These are phyloP conservation scores for Dicaeum eximium DNA, from an alignment of 2,113 vertebrate genomes.

Conservation along the genomic window DNA sequence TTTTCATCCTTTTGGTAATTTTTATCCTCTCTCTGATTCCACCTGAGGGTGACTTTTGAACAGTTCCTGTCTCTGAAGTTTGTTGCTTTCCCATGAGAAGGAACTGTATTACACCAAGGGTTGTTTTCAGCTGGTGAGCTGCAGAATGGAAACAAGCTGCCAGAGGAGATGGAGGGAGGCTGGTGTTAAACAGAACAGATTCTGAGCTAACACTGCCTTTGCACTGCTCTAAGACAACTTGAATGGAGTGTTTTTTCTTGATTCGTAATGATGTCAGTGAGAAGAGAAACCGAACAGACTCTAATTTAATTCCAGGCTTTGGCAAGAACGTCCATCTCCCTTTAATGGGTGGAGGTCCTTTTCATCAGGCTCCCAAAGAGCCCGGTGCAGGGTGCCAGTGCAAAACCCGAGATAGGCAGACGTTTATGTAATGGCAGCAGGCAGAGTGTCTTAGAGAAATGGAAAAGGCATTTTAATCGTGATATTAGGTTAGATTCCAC, in stretches of 20 bases:
- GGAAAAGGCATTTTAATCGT: constrained; percentile 60
- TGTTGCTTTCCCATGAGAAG: background rate
- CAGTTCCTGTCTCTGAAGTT: background rate
- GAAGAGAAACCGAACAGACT: background rate
- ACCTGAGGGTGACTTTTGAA: background rate
- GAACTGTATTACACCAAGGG: background rate
- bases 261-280: background rate
- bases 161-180: background rate
- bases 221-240: background rate
- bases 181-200: background rate
- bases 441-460: constrained; percentile 15
- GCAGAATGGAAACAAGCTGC: background rate
- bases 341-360: constrained; percentile 33
- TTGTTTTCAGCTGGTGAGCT: background rate
- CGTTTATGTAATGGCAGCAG: constrained; percentile 52
- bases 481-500: constrained; percentile 56
- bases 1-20: background rate
- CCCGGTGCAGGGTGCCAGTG: background rate
- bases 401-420: constrained; percentile 45
- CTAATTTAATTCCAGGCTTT: constrained; percentile 38
- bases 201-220: background rate
- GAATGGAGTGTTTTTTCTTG: background rate
- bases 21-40: background rate
- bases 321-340: constrained; percentile 8
- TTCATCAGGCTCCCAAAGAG: constrained; percentile 4